These are phyloP conservation scores for Zosterops lateralis DNA, from an alignment of 2,113 vertebrate genomes.

Conservation along the genomic window DNA sequence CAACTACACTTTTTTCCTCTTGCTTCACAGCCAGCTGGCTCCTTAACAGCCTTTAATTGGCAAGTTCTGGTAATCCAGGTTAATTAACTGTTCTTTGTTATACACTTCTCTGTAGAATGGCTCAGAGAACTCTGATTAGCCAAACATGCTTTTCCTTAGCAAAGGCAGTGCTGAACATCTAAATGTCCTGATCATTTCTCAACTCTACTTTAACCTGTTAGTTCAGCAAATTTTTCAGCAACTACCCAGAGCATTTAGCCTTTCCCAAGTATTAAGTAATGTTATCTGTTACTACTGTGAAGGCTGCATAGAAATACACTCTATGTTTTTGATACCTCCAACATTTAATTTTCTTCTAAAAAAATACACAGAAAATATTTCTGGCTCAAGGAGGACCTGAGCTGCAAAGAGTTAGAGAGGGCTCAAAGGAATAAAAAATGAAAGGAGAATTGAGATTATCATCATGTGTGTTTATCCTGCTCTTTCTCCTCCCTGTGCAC, in stretches of 20 bases:
- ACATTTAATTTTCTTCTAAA: background rate
- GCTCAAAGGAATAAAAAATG: background rate
- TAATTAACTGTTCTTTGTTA: constrained; percentile 40
- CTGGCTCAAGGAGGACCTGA: background rate
- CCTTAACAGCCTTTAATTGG: background rate
- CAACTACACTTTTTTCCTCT: background rate
- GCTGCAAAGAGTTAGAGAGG: background rate
- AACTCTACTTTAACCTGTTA: background rate
- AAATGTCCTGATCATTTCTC: background rate
- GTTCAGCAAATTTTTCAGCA: background rate
- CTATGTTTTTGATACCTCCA: background rate
- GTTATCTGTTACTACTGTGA: background rate
- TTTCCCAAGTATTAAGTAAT: background rate
- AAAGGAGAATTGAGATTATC: background rate
- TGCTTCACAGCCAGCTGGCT: constrained; percentile 32
- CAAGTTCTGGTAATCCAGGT: constrained; percentile 2
- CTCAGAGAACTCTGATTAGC: background rate
- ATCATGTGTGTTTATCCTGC: background rate
- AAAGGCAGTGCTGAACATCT: background rate
- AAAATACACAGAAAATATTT: background rate
- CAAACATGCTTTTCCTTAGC: background rate
- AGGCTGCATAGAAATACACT: background rate
- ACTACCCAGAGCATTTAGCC: background rate
- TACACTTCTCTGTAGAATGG: background rate
- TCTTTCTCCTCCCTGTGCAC: background rate